Percentiles rank a stretch among this genome's conserved stretches.
Evolutionary conservation across 2,888 invertebrate species (phyloP).

Genomic region (Lysandra bellargus): DNA sequence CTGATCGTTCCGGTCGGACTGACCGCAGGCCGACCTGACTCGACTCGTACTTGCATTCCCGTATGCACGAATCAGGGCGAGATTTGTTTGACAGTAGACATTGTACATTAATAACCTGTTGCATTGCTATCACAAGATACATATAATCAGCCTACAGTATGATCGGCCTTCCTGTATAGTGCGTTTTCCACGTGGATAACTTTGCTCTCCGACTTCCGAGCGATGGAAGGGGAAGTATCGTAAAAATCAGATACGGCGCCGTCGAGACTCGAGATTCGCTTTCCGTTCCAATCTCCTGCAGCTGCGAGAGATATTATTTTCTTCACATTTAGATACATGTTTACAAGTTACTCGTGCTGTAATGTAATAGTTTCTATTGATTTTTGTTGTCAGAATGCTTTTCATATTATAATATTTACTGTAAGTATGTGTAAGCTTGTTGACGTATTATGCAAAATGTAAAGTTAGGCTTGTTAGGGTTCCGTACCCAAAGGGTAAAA

Average conservation of each 20-base stretch:
- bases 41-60: no score
- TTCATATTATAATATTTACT: background rate
- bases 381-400: background rate
- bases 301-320: background rate
- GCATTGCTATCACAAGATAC: background rate
- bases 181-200: background rate
- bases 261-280: background rate
- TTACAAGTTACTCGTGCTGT: background rate
- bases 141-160: no score
- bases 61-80: no score
- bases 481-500: no score
- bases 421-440: background rate
- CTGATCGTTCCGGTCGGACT: no score
- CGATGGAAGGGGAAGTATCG: conserved; percentile 40
- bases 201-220: background rate
- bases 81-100: no score
- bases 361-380: background rate
- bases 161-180: background rate
- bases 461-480: no score
- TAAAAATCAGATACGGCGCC: conserved; percentile 25
- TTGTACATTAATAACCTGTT: background rate
- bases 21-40: no score
- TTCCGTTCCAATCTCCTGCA: conserved; percentile 25
- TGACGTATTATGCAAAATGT: no score
- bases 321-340: background rate